Base-by-base conservation (phyloP, 2,888 invertebrate species). In the Hyposoter dolosus region DNA sequence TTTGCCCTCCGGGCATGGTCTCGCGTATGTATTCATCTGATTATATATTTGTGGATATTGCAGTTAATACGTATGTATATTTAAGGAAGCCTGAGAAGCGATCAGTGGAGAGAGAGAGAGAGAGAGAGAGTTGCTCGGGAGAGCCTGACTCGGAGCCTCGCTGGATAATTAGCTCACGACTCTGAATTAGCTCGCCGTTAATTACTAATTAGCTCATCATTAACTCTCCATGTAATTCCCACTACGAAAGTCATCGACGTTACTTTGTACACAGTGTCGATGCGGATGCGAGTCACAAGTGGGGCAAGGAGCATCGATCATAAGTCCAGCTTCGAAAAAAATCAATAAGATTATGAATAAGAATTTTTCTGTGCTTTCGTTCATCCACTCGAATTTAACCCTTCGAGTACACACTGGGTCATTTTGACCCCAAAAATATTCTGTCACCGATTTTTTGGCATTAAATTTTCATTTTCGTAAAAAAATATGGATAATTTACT, bases 201-300 rank as follows among this genome's bases (percentile, higher is more conserved):
- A 84, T 86, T 81, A 85, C 74, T 88, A 89, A 88, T 87, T 86
- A 84, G 85, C 85, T 83, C 89, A 84, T 86, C 86, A 86, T 86
- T 86, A 82, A 82, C 86, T 87, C 84, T 69, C 85, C 75, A 82
- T 63, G 69, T 53, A 60, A 76, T 76, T 60, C 72, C 66, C 50
- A 28, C 78, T 43, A 19, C 79, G 68, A 63, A 63, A 63, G 35
- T 68, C 47, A 71, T 60, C 66, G 56, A 19, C 71, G 76, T 88
- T 85, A 83, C 84, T 88, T 88, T 87, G 82, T 89, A 83, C 85
- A 88, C 83, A 82, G 65, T 81, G 86, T 79, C 79, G 82, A 82
- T 82, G 86, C 74, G 83, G 71, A 88, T 88, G 85, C 85, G 85
- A 88, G 85, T 87, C 87, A 87, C 86, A 83, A 83, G 87, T 32